Evolutionary conservation across 2,888 invertebrate genomes (phyloP).

Genomic region (Noctua comes): DNA sequence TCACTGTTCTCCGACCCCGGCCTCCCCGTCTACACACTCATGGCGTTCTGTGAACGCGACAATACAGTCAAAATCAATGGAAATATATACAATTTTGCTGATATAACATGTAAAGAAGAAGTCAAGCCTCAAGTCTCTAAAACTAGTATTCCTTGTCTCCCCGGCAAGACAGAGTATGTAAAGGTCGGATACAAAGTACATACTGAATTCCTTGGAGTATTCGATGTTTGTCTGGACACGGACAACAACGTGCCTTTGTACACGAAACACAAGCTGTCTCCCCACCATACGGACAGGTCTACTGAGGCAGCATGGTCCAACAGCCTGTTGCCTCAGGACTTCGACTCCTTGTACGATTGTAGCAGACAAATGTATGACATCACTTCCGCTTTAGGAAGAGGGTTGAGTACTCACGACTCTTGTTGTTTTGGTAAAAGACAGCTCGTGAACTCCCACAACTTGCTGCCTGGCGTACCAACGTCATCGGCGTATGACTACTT

Average conservation of each 20-base stretch:
- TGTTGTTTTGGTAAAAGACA: slow-evolving; percentile 78
- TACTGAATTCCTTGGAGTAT: slow-evolving; percentile 65
- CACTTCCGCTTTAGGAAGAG: slow-evolving; percentile 48
- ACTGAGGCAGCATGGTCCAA: slow-evolving; percentile 64
- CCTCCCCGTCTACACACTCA: slow-evolving; percentile 52
- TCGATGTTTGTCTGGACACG: slow-evolving; percentile 74
- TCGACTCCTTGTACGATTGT: slow-evolving; percentile 72
- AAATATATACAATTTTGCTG: slow-evolving; percentile 63
- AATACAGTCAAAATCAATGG: slow-evolving; percentile 65
- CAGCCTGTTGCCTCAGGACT: slow-evolving; percentile 62
- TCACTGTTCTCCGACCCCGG: slow-evolving; percentile 57
- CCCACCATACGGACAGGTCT: slow-evolving; percentile 57
- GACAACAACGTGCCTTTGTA: slow-evolving; percentile 69
- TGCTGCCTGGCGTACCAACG: slow-evolving; percentile 75
- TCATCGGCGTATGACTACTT: slow-evolving; percentile 72
- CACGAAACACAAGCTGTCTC: slow-evolving; percentile 64
- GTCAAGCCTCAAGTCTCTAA: slow-evolving; percentile 53
- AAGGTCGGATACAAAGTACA: slow-evolving; percentile 68
- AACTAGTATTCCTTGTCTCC: slow-evolving; percentile 64
- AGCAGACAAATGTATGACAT: slow-evolving; percentile 65
- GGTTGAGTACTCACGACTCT: slow-evolving; percentile 62
- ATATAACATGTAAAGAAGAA: slow-evolving; percentile 73
- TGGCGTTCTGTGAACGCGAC: slow-evolving; percentile 70
- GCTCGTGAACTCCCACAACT: slow-evolving; percentile 74
- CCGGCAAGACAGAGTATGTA: slow-evolving; percentile 66